Base-by-base conservation (phyloP, 2,797 vertebrate genomes). In the Acanthis flammea region DNA sequence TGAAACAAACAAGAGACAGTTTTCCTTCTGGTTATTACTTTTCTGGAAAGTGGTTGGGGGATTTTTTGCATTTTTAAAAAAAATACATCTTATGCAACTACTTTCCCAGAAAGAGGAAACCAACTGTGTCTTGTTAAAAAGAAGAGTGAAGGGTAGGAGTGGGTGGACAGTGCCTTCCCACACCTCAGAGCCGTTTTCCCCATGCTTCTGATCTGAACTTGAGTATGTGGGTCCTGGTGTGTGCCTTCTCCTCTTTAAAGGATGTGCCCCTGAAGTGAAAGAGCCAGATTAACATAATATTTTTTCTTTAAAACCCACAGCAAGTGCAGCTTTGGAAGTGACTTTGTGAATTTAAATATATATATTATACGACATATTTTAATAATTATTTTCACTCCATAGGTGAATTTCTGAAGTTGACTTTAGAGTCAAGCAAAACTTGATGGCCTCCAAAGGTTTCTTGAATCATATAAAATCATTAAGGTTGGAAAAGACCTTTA, bases 81-180 rank as follows among this genome's bases (percentile, higher is more conserved):
- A 45, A 91, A 65, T 60, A 39, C 2, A 10, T 86, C 61, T 94
- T 94, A 91, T 19, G 82, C 82, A 95, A 92, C 81, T 83, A 3
- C n/a, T n/a, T 83, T 88, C 11, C 25, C 67, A 75, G 88, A 81
- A 95, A 81, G 70, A 81, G 47, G 66, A 73, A 92, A 92, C 44
- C 88, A 88, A 86, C 90, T 92, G 73, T 72, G 58, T 93, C 70
- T 91, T 85, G 63, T 85, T 92, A 77, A 89, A 80, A 88, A 68
- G n/a, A 72, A 89, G 75, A 47, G 33, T 82, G 89, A 79, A 87
- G 65, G 25, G 22, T 85, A 61, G 45, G 53, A 84, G 89, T 88
- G 75, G 81, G 79, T 90, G 78, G 68, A 73, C 54, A 87, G 61
- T 79, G 33, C 37, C 82, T 62, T 88, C 86, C 94, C 42, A 80